Base-by-base conservation (phyloP, 1,140 invertebrate species). In the Nebria ingens region DNA sequence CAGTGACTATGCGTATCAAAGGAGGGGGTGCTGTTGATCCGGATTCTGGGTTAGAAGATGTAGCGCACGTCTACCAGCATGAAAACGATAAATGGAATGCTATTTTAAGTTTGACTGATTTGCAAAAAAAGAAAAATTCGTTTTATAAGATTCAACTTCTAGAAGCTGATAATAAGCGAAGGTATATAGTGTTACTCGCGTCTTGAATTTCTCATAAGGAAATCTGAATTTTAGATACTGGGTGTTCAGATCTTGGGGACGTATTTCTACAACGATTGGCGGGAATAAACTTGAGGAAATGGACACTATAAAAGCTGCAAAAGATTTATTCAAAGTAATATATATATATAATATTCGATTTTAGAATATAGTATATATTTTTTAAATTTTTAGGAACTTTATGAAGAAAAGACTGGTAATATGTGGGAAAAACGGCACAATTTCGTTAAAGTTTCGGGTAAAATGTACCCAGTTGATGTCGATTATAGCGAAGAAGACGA, bases 131-230 rank as follows among this genome's bases (percentile, higher is more conserved):
- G 51, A 92, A 87, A 64, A 99, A 99, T 71, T 94, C 91, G 2
- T 99, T 79, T 71, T 98, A 99, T 70, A 98, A 98, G 71, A 59
- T 98, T 22, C 96, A 98, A 72, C 69, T 97, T 25, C 71, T 98
- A 12, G 81, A 95, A 68, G 68, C 80, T 13, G 91, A 97, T 67
- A 75, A 70, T 17, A 70, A 70, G 34, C 75, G 80, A 6, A 79
- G 74, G 76, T n/a, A n/a, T n/a, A n/a, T n/a, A n/a, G n/a, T n/a
- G n/a, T n/a, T n/a, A n/a, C n/a, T n/a, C n/a, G n/a, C n/a, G n/a
- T n/a, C n/a, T n/a, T n/a, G n/a, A n/a, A n/a, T n/a, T n/a, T n/a
- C n/a, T n/a, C n/a, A n/a, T n/a, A n/a, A n/a, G n/a, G 2, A 29
- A 50, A 17, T 13, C 49, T 3, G 42, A 40, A 51, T 20, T 40